Base-by-base conservation (phyloP, 1,140 invertebrate species). In the Contarinia nasturtii region DNA sequence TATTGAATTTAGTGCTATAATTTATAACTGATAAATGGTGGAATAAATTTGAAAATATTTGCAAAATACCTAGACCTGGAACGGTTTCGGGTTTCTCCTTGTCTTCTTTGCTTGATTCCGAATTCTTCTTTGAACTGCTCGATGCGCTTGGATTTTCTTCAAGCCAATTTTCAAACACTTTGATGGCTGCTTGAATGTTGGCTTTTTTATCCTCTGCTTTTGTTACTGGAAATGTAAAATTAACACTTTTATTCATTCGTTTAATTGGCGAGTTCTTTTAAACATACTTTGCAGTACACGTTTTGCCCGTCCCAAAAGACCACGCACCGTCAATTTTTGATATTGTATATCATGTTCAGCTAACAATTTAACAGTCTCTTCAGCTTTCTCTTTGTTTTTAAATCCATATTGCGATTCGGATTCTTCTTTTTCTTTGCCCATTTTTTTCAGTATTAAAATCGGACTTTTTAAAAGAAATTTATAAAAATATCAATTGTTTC, bases 161-260 rank as follows among this genome's bases (percentile, higher is more conserved):
- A n/a, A 77, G 63, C 75, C 75, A 79, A 37, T 74, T 64, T 54
- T 77, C 76, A 54, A 78, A 79, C 27, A 76, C 69, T 46, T 66
- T 67, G 56, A 79, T 73, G 4, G 76, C 76, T 54, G 75, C 74
- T 53, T 75, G 75, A 49, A 79, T 79, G 47, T 79, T 77, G 59
- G 75, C 75, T 19, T 77, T 60, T 59, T 79, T 79, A 7, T 78
- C 75, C 55, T 73, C 74, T 20, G 75, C 74, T 57, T 79, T 79
- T 46, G 76, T 79, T 61, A 77, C 76, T 79, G 54, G n/a, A 67
- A 66, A 46, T 3, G 20, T 21, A 48, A 49, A 45, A 27, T n/a
- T n/a, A n/a, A 47, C n/a, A 38, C 27, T 27, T 43, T 43, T 20
- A 4, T 15, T 40, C 37, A n/a, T 5, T 40, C 37, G 17, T 5